Percentiles rank a stretch among this genome's conserved stretches.
Conservation (phyloP, 2,113 vertebrate genomes). For the Lipophrys pholis region DNA sequence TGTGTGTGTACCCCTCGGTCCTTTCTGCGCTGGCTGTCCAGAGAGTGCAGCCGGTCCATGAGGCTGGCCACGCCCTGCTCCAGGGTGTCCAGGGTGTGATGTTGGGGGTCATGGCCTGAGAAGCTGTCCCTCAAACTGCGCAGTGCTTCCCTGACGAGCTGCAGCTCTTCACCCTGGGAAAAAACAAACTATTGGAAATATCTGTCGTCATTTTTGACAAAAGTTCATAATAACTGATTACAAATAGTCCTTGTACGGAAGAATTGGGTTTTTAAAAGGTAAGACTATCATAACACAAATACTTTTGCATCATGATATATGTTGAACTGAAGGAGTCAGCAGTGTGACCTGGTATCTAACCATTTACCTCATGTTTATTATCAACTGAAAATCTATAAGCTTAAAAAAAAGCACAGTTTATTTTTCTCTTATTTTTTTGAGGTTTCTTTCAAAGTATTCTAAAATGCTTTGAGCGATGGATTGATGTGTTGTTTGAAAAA, state of each 20-base stretch:
- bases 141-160: constrained; percentile 93
- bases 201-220: not conserved
- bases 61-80: constrained; percentile 95
- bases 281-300: too few relatives aligned
- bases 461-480: too few relatives aligned
- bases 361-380: too few relatives aligned
- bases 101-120: constrained; percentile 94
- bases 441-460: too few relatives aligned
- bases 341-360: too few relatives aligned
- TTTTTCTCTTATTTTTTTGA: too few relatives aligned
- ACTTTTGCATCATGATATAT: too few relatives aligned
- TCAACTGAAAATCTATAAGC: too few relatives aligned
- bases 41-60: constrained; percentile 88
- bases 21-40: constrained; percentile 88
- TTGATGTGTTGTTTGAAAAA: too few relatives aligned
- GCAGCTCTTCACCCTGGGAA: constrained; percentile 89
- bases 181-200: not conserved
- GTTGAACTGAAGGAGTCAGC: too few relatives aligned
- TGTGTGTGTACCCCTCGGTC: constrained; percentile 85
- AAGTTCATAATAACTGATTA: not conserved
- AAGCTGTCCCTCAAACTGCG: constrained; percentile 94
- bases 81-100: constrained; percentile 96
- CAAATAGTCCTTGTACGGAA: not conserved
- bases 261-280: not conserved
- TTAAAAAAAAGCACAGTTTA: too few relatives aligned